Evolutionary conservation across 2,888 invertebrate species (phyloP).

Genomic region (Adelphocoris suturalis): DNA sequence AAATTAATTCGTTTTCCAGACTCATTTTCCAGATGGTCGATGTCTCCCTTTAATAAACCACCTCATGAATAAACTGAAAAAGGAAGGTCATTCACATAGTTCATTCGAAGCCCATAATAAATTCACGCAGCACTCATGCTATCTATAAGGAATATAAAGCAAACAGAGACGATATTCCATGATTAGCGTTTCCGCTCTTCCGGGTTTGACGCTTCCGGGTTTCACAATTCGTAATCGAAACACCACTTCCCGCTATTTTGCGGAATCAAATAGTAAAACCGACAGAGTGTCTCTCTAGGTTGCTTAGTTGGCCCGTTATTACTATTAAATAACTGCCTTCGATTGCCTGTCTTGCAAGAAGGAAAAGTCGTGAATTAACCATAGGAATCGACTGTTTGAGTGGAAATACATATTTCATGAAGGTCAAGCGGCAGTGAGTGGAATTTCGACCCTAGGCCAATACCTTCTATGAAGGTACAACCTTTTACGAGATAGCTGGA

Average conservation of each 20-base stretch:
- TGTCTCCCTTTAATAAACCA: too few relatives aligned
- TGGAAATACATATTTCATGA: neutral
- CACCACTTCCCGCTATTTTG: neutral
- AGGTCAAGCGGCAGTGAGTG: slow-evolving; percentile 19
- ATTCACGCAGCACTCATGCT: neutral
- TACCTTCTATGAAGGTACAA: neutral
- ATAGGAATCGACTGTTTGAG: slow-evolving; percentile 30
- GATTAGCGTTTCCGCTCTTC: neutral
- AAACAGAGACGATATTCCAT: neutral
- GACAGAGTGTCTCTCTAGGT: neutral
- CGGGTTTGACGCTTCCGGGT: neutral
- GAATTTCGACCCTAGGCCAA: slow-evolving; percentile 1
- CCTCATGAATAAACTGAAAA: neutral
- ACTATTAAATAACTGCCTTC: neutral
- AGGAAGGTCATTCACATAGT: neutral
- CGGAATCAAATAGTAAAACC: neutral
- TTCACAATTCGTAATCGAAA: neutral
- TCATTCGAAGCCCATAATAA: neutral
- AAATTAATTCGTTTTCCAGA: too few relatives aligned
- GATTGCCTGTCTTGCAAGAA: neutral
- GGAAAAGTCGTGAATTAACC: slow-evolving; percentile 15
- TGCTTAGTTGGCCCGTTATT: neutral
- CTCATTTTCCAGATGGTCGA: too few relatives aligned
- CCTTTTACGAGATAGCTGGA: too few relatives aligned
- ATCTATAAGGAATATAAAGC: neutral